Evolutionary conservation across 2,888 invertebrate genomes (phyloP).

Genomic region (Yponomeuta sedellus): DNA sequence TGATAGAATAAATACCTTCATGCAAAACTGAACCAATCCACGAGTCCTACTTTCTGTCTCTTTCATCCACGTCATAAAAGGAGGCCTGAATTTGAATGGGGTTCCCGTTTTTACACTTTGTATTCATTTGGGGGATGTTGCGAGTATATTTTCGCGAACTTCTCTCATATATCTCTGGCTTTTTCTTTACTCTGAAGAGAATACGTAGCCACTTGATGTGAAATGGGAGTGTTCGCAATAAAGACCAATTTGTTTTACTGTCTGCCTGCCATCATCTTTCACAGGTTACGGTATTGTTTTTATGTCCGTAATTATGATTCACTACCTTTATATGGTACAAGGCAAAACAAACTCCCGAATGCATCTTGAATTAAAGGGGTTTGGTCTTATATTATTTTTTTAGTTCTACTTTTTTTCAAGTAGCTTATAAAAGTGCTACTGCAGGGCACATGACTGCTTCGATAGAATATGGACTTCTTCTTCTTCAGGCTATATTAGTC

Average conservation of each 20-base stretch:
- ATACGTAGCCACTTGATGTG: slow-evolving; percentile 29
- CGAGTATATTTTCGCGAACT: slow-evolving; percentile 25
- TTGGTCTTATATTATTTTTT: too few species aligned
- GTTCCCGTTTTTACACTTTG: slow-evolving; percentile 30
- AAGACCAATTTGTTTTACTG: slow-evolving; percentile 38
- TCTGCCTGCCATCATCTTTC: slow-evolving; percentile 8
- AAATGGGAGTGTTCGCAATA: slow-evolving; percentile 36
- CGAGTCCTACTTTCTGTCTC: slow-evolving; percentile 29
- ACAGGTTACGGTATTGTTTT: background rate
- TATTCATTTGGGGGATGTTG: slow-evolving; percentile 28
- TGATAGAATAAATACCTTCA: too few species aligned
- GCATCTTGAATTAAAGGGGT: too few species aligned
- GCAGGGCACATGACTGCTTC: too few species aligned
- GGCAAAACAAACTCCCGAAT: too few species aligned
- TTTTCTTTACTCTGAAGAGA: slow-evolving; percentile 24
- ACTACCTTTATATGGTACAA: too few species aligned
- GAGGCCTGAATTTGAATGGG: slow-evolving; percentile 36
- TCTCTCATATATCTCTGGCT: slow-evolving; percentile 22
- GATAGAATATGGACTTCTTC: too few species aligned
- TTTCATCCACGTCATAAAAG: slow-evolving; percentile 27
- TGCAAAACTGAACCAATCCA: slow-evolving; percentile 15
- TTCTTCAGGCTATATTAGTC: too few species aligned
- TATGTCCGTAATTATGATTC: background rate
- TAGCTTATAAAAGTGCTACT: too few species aligned
- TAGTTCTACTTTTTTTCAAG: too few species aligned